Conservation (phyloP, 2,797 vertebrate genomes). For the Spizella passerina region DNA sequence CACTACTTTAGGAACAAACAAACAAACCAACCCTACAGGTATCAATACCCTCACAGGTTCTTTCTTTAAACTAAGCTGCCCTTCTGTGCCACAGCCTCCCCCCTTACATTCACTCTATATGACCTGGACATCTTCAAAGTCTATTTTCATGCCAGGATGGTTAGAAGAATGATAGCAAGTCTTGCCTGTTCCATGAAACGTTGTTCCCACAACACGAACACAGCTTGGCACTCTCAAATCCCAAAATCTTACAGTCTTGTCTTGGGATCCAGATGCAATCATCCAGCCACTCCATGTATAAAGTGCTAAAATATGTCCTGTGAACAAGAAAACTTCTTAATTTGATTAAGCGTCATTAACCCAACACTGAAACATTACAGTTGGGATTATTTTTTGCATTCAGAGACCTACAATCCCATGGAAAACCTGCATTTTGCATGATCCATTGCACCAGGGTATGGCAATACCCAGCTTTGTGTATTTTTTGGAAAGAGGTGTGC, state of each 20-base stretch:
- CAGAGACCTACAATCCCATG: not conserved
- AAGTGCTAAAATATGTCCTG: slow-evolving; percentile 96
- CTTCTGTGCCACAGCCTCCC: not conserved
- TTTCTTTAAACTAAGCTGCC: not conserved
- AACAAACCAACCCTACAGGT: not conserved
- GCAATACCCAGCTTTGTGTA: not conserved
- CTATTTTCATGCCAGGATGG: not conserved
- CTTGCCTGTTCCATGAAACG: slow-evolving; percentile 92
- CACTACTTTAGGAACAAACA: not conserved
- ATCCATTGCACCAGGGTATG: not conserved
- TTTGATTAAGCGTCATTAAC: not conserved
- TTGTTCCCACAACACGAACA: slow-evolving; percentile 93
- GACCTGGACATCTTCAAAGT: not conserved
- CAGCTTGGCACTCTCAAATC: slow-evolving; percentile 96
- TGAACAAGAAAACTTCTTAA: not conserved
- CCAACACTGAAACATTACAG: not conserved
- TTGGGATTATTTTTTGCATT: not conserved
- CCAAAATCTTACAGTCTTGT: slow-evolving; percentile 98
- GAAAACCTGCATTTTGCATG: not conserved
- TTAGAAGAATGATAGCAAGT: not conserved
- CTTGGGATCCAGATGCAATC: slow-evolving; percentile 97
- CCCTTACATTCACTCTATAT: not conserved
- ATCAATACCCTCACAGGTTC: not conserved
- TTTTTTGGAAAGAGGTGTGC: not conserved
- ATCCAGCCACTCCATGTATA: slow-evolving; percentile 98